Evolutionary conservation across 2,113 vertebrate species (phyloP).

Genomic region (Aepyceros melampus): DNA sequence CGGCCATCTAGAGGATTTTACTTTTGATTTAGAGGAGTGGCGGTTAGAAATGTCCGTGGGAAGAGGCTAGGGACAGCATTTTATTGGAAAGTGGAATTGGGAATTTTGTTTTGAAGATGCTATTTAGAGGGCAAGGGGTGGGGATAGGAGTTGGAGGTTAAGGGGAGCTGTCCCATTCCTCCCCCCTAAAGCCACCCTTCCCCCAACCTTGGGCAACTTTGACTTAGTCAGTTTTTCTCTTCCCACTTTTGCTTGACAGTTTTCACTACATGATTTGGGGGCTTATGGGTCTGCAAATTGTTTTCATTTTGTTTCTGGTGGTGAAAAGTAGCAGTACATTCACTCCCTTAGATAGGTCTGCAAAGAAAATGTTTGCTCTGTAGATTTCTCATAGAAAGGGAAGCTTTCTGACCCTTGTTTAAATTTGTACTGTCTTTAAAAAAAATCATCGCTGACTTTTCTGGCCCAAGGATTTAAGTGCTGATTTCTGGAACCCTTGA

Average conservation of each 20-base stretch:
- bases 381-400: background rate
- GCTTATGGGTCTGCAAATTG: background rate
- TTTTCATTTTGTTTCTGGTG: background rate
- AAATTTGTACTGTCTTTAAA: background rate
- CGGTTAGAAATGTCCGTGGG: fast-evolving
- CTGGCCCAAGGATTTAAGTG: background rate
- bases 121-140: background rate
- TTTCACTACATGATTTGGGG: fast-evolving
- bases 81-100: background rate
- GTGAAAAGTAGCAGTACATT: background rate
- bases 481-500: background rate
- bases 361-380: background rate
- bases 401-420: background rate
- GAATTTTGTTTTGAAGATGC: background rate
- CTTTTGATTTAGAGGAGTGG: background rate
- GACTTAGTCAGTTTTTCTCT: background rate
- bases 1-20: background rate
- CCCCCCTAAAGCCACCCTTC: fast-evolving
- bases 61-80: background rate
- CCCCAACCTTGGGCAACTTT: background rate
- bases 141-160: background rate
- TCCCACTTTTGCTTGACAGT: too few relatives aligned
- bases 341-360: background rate
- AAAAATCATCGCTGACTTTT: background rate
- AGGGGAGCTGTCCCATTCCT: fast-evolving